Evolutionary conservation across 2,888 invertebrate genomes (phyloP), one percentile per base, ranked within the genome.

Genomic region (Callinectes sapidus): DNA sequence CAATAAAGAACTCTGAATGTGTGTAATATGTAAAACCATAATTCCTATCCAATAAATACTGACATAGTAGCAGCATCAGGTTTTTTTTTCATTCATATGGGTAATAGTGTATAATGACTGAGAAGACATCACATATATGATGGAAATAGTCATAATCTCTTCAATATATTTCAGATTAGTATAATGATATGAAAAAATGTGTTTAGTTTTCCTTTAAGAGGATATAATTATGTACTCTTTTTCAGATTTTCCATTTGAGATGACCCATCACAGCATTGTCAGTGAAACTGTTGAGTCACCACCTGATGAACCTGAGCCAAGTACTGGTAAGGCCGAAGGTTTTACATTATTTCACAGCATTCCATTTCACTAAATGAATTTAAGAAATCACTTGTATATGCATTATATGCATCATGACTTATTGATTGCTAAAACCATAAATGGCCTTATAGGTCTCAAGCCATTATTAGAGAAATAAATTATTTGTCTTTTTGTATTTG

Each of bases 231-330:
- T 42, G 2, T 6, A 16, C 85, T 13, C 71, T 42, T 85, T 94
- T 94, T 6, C 92, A 94, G 94, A 94, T 54, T 94, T 92, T 90
- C 91, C 90, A 14, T 94, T 94, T 85, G 93, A 91, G 71, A 91
- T 94, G 88, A 90, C 92, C n/a, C 92, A 92, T 48, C 91, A 93
- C 87, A 55, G 89, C 61, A 94, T 94, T 48, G 48, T 91, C 71
- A 90, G 61, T 90, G 92, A 94, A 87, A 35, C 55, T 23, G 88
- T 87, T 2, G 94, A 94, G 61, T 91, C 91, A 35, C 92, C 91
- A 23, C 92, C 90, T 32, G 92, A 93, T 10, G 93, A 93, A 48
- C 48, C 91, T 48, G 91, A 93, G 23, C 90, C 93, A 35, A 89
- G 71, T n/a, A 54, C 93, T 77, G 93, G 93, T 93, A 87, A 87